Conservation (phyloP, 2,797 vertebrate species). For the Sphenodon punctatus region DNA sequence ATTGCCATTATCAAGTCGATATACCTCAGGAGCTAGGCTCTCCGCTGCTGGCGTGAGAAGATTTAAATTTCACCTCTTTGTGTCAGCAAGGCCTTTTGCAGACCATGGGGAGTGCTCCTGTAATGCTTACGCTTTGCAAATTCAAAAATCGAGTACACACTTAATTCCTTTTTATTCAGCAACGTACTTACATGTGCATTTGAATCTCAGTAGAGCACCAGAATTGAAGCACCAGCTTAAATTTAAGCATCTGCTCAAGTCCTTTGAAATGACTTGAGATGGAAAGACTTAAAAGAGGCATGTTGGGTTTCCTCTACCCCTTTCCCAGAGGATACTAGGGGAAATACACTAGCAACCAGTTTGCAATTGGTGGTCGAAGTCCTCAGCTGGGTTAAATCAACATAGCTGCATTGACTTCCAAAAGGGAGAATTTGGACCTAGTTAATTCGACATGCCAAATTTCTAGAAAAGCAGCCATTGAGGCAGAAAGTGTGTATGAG, state of each 20-base stretch:
- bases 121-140: too few relatives aligned
- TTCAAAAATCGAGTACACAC: accelerated
- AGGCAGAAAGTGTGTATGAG: too few relatives aligned
- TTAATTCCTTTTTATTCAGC: too few relatives aligned
- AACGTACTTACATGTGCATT: not conserved
- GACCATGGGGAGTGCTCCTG: not conserved
- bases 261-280: not conserved
- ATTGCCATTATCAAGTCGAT: not conserved
- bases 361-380: not conserved
- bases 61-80: not conserved
- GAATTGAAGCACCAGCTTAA: not conserved
- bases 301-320: not conserved
- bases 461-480: not conserved
- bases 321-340: not conserved
- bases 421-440: not conserved
- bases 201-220: not conserved
- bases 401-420: not conserved
- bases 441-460: not conserved
- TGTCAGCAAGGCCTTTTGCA: accelerated
- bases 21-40: not conserved
- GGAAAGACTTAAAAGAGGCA: not conserved
- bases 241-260: not conserved
- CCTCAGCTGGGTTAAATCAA: not conserved
- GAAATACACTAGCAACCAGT: not conserved
- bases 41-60: accelerated